Conservation (phyloP, 2,797 vertebrate genomes). For the Tragopan temminckii region DNA sequence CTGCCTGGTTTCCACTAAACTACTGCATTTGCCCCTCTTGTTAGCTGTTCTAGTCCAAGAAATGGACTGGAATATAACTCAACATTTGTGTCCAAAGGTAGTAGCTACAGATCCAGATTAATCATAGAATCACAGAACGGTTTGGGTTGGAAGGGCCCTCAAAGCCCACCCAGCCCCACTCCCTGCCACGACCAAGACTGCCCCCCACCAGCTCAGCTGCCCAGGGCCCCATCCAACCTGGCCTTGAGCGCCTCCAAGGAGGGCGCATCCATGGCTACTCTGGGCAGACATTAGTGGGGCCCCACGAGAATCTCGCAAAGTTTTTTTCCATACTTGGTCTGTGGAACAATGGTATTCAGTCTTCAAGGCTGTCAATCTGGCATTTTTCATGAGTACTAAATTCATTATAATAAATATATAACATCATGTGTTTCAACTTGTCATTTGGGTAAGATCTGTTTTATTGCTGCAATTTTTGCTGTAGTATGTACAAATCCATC, state of each 20-base stretch:
- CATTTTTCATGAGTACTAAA: conserved; percentile 29
- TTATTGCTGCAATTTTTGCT: conserved; percentile 47
- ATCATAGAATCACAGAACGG: background rate
- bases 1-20: background rate
- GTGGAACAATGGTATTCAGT: background rate
- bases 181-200: background rate
- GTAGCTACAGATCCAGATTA: background rate
- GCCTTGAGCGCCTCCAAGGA: background rate
- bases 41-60: background rate
- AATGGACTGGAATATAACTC: background rate
- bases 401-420: conserved; percentile 36
- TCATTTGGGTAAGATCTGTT: conserved; percentile 48
- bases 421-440: conserved; percentile 15
- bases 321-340: background rate
- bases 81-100: background rate
- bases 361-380: background rate
- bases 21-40: background rate
- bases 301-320: background rate
- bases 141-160: background rate
- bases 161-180: background rate
- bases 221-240: background rate
- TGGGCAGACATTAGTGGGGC: background rate
- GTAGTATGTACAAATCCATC: conserved; percentile 57
- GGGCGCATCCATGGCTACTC: background rate
- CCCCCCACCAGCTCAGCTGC: background rate